Base-by-base conservation (phyloP, 2,113 vertebrate genomes). In the Odocoileus virginianus region DNA sequence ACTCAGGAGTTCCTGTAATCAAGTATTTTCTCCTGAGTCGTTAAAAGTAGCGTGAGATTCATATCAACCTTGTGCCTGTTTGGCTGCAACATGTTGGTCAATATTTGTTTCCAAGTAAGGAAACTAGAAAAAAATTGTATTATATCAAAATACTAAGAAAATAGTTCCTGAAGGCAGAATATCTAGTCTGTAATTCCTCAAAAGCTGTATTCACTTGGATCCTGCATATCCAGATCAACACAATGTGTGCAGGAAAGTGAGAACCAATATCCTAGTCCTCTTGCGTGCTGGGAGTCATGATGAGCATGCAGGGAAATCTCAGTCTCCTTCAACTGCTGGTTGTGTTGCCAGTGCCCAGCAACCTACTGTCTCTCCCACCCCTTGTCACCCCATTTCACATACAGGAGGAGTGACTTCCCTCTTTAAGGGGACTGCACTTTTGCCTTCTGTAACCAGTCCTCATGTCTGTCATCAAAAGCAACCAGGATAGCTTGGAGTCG, bases 91-190 rank as follows among this genome's bases (percentile, higher is more conserved):
- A 16, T 27, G 45, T 25, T 25, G n/a, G 11, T 27, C 30, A 43
- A 43, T 54, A 28, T 40, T 43, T 55, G 16, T 14, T 21, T 99
- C 36, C 99, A 99, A 92, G 99, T 99, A 97, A 99, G 99, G 84
- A 99, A 99, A 79, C 90, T 99, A 97, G 99, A 99, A 23, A 98
- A 99, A 96, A 99, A 98, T 45, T 28, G 45, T 61, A 28, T 14
- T 61, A 5, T n/a, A n/a, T 61, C 43, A 87, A 30, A n/a, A 61
- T 87, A 5, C 13, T 47, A 7, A 50, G 33, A 36, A 52, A 40
- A 36, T 52, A 3, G 5, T 67, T 25, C 21, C 14, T 17, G 23
- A 50, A 61, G 19, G 19, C 43, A 60, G 15, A 76, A 47, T 57
- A 50, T 40, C 16, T 43, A 47, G 47, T 64, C 47, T 23, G 1